A percentile compares a stretch with the other conserved stretches of the same genome.
These are phyloP conservation scores for Calidris pugnax DNA, from an alignment of 2,113 vertebrate species.

Conservation along the genomic window DNA sequence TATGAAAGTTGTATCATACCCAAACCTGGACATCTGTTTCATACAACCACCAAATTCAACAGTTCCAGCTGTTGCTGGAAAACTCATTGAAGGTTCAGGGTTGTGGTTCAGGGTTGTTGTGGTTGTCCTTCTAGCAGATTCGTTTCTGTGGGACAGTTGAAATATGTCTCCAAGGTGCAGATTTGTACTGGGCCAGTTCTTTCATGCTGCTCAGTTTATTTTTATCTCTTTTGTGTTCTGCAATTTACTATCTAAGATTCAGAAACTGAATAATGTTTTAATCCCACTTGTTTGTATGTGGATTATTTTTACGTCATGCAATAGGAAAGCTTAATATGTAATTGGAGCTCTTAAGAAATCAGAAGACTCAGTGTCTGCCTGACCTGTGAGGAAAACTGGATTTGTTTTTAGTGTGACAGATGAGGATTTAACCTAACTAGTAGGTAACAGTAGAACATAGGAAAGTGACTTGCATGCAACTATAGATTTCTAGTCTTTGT, in stretches of 20 bases:
- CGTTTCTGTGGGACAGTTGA: not conserved
- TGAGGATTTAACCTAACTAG: not conserved
- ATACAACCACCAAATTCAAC: not conserved
- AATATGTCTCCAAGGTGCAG: not conserved
- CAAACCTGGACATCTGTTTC: not conserved
- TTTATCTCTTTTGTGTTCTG: not conserved
- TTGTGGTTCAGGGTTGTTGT: not conserved
- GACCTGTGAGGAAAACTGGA: not conserved
- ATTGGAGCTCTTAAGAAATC: not conserved
- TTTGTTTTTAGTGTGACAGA: not conserved
- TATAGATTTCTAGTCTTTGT: not conserved
- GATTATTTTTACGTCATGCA: not conserved
- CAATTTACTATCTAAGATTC: not conserved
- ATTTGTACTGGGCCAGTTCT: not conserved
- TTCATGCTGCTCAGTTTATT: not conserved
- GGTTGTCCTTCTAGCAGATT: not conserved
- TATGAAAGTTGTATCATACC: accelerated
- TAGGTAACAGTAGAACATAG: not conserved
- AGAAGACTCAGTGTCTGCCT: not conserved
- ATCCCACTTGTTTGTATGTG: not conserved
- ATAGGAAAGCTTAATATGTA: not conserved
- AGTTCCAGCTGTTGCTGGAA: not conserved
- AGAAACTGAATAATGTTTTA: not conserved
- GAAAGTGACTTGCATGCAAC: not conserved
- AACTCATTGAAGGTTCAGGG: not conserved